Conservation (phyloP, 2,113 vertebrate genomes). For the Meriones unguiculatus region DNA sequence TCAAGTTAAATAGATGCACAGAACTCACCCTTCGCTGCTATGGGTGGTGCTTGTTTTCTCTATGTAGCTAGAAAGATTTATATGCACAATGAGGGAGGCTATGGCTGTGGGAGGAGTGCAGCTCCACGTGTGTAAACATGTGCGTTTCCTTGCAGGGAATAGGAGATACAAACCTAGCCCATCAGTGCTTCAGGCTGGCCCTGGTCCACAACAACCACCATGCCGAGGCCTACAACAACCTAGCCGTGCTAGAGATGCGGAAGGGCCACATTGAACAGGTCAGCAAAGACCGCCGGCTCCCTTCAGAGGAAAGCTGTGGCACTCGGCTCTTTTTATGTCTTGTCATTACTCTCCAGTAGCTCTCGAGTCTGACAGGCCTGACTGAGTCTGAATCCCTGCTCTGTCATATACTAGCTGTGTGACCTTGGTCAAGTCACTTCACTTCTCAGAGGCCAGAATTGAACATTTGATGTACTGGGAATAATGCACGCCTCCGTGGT, state of each 20-base stretch:
- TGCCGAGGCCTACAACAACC: conserved; percentile 97
- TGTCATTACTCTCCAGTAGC: neutral
- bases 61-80: neutral
- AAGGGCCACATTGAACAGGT: conserved; percentile 96
- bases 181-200: conserved; percentile 95
- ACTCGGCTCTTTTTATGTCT: fast-evolving
- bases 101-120: fast-evolving
- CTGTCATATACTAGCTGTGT: neutral
- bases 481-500: neutral
- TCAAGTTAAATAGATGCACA: neutral
- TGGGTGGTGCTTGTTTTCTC: neutral
- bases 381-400: neutral
- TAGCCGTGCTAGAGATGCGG: conserved; percentile 95
- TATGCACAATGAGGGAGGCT: neutral
- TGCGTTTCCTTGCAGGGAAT: conserved; percentile 89
- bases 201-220: conserved; percentile 95
- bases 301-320: neutral
- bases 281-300: neutral
- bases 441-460: neutral
- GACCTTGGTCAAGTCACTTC: neutral
- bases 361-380: neutral
- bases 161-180: conserved; percentile 93
- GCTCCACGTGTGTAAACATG: neutral
- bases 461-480: neutral
- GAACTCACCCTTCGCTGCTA: neutral